phyloP scores from a whole-genome alignment of 2,888 invertebrate species.

The Drosophila longiperda region DNA sequence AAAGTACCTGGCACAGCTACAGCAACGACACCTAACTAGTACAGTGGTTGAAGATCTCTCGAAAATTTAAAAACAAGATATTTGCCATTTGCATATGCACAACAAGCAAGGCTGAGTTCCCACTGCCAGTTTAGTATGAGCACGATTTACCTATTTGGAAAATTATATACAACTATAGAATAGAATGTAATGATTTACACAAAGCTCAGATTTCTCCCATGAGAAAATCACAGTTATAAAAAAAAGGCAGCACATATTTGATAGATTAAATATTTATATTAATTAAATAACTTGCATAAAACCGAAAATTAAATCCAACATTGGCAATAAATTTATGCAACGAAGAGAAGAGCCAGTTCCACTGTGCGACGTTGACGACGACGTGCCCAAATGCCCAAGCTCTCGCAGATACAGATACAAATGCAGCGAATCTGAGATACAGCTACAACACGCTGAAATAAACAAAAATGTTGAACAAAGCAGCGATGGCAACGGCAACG shows the following conservation, averaged over 20 bases:
- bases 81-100: not conserved
- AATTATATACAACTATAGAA: not conserved
- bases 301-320: not conserved
- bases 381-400: conserved; percentile 67
- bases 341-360: not conserved
- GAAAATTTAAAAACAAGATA: not conserved
- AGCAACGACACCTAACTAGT: conserved; percentile 34
- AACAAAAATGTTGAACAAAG: conserved; percentile 80
- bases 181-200: not conserved
- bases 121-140: not conserved
- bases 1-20: conserved; percentile 79
- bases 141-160: no score
- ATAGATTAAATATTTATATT: not conserved
- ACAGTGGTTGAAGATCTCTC: conserved; percentile 11
- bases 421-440: conserved; percentile 50
- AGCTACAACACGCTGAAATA: conserved; percentile 71
- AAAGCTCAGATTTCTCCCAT: not conserved
- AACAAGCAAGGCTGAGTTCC: not conserved
- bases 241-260: not conserved
- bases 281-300: not conserved
- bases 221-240: not conserved
- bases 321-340: not conserved
- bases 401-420: conserved; percentile 56
- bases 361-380: conserved; percentile 41
- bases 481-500: conserved; percentile 44